Evolutionary conservation across 92 coral and sea anemone genomes (phyloP).

Genomic region (Phymanthus crucifer): DNA sequence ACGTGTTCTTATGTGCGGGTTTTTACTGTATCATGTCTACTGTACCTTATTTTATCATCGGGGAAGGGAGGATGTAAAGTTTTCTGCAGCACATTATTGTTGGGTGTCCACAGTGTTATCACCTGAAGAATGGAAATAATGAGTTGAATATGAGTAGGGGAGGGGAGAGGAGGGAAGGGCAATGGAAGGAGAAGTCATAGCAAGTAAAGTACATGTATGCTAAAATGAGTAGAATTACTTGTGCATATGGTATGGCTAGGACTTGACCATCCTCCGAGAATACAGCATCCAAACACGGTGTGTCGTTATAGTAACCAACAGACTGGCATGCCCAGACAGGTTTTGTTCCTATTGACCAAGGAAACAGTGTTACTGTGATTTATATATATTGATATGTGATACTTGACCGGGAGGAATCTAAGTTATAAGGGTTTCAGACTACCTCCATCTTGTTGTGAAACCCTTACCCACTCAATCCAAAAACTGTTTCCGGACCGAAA

Average conservation of each 20-base stretch:
- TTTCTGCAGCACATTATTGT: constrained; percentile 72
- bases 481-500: too few species aligned
- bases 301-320: constrained; percentile 86
- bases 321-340: constrained; percentile 89
- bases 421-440: too few species aligned
- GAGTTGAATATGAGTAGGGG: neutral
- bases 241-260: constrained; percentile 81
- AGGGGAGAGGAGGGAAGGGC: neutral
- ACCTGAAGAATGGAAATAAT: constrained; percentile 41
- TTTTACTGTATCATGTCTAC: neutral
- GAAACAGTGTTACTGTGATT: neutral
- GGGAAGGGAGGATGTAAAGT: constrained; percentile 75
- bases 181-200: too few species aligned
- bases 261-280: constrained; percentile 95
- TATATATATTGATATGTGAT: too few species aligned
- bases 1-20: too few species aligned
- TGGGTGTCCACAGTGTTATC: constrained; percentile 88
- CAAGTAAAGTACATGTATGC: too few species aligned
- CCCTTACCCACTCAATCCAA: too few species aligned
- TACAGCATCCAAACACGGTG: constrained; percentile 69
- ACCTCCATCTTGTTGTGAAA: too few species aligned
- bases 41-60: constrained; percentile 73
- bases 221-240: constrained; percentile 44
- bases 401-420: too few species aligned
- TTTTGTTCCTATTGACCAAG: constrained; percentile 39